These are phyloP conservation scores for Psittacara wagleri DNA, from an alignment of 2,113 vertebrate genomes.

Conservation along the genomic window DNA sequence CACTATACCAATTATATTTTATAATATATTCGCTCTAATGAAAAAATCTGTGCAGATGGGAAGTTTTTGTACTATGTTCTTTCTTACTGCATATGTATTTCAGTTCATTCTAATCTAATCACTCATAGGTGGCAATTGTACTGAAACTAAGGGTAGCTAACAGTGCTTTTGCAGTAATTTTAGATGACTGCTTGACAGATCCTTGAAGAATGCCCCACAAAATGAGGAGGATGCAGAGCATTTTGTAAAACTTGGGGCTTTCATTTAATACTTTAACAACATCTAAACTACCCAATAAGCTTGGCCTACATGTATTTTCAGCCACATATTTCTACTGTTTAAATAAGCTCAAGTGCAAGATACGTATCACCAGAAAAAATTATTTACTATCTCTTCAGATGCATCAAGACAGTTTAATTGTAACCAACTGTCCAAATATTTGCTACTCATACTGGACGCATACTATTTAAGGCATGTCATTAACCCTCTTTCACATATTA, in stretches of 20 bases:
- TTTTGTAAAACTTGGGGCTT: neutral
- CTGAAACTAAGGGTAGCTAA: neutral
- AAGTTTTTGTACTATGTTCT: neutral
- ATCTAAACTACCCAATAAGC: constrained; percentile 11
- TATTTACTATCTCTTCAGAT: constrained; percentile 14
- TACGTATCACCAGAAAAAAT: neutral
- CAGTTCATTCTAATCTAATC: neutral
- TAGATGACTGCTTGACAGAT: neutral
- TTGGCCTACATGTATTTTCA: neutral
- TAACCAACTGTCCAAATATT: neutral
- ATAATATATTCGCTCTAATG: neutral
- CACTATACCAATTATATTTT: neutral
- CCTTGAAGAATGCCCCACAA: neutral
- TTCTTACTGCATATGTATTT: neutral
- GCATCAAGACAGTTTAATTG: neutral
- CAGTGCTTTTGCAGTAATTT: neutral
- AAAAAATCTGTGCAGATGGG: neutral
- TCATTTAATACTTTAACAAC: neutral
- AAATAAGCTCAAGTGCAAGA: neutral
- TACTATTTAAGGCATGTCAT: constrained; percentile 30
- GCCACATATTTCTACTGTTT: neutral
- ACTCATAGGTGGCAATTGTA: neutral
- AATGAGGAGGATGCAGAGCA: neutral
- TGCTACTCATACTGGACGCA: neutral
- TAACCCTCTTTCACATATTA: constrained; percentile 20